These are phyloP conservation scores for Pocillopora verrucosa DNA, from an alignment of 64 coral and sea anemone species.

Conservation along the genomic window DNA sequence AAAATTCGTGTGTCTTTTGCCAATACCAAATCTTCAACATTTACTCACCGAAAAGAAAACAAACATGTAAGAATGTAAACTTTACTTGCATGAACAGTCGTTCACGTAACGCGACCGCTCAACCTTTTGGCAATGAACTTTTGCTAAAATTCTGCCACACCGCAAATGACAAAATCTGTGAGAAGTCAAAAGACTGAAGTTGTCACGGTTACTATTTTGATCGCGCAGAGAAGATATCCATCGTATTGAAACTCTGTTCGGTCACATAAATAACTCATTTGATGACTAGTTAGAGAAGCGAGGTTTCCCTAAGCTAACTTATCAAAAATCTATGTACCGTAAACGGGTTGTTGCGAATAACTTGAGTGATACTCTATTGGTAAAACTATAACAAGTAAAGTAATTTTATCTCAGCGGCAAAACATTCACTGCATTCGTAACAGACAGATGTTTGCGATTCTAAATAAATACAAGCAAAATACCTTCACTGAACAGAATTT, in stretches of 20 bases:
- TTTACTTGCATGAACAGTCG: neutral
- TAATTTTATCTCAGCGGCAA: neutral
- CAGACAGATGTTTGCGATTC: slow-evolving; percentile 13
- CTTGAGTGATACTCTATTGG: neutral
- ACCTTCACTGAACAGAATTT: slow-evolving; percentile 12
- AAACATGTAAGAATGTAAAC: slow-evolving; percentile 9
- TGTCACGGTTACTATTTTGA: neutral
- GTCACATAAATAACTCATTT: neutral
- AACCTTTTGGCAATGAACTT: neutral
- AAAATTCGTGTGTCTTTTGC: neutral
- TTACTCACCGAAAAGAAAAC: neutral
- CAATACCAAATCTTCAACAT: slow-evolving; percentile 27
- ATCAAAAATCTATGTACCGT: neutral
- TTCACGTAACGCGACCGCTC: neutral
- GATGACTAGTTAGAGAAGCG: neutral
- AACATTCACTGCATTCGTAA: slow-evolving; percentile 5
- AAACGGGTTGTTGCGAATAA: neutral
- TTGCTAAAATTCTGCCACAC: neutral
- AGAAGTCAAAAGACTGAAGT: neutral
- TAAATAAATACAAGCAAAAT: slow-evolving; percentile 32
- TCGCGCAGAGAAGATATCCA: neutral
- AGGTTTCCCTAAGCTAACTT: neutral
- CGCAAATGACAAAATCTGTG: neutral
- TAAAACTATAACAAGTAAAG: neutral
- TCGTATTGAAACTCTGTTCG: neutral